Evolutionary conservation across 2,888 invertebrate species (phyloP).

Genomic region (Volucella inanis): DNA sequence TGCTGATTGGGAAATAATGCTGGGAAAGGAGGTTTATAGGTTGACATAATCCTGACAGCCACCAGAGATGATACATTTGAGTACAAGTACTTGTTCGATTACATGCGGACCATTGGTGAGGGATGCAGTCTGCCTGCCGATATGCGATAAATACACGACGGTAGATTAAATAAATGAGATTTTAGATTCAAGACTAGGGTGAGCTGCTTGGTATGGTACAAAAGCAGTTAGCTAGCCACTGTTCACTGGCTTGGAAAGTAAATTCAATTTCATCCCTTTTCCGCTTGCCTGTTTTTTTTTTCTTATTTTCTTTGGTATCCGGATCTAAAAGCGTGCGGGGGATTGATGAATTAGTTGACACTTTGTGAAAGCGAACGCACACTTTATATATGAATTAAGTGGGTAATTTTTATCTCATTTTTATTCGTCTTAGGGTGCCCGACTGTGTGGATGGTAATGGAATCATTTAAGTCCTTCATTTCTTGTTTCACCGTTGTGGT

Average conservation of each 20-base stretch:
- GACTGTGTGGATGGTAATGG: constrained; percentile 47
- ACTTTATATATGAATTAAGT: constrained; percentile 72
- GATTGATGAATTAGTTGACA: constrained; percentile 74
- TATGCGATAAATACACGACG: constrained; percentile 75
- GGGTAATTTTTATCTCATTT: constrained; percentile 72
- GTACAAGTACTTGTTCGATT: constrained; percentile 18
- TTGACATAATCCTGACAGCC: constrained; percentile 69
- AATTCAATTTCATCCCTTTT: constrained; percentile 79
- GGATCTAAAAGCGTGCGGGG: constrained; percentile 59
- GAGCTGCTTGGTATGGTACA: constrained; percentile 30
- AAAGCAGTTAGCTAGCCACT: constrained; percentile 49
- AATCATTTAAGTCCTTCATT: constrained; percentile 49
- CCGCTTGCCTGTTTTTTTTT: constrained; percentile 55
- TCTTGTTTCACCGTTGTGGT: constrained; percentile 27
- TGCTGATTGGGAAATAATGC: constrained; percentile 74
- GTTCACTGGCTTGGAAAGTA: constrained; percentile 79
- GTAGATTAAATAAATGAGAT: constrained; percentile 76
- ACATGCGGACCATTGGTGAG: constrained; percentile 42
- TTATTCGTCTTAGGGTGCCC: constrained; percentile 45
- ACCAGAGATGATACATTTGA: constrained; percentile 22
- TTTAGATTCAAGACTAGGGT: constrained; percentile 58
- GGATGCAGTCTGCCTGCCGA: constrained; percentile 76
- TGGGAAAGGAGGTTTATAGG: constrained; percentile 73
- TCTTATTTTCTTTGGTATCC: constrained; percentile 28
- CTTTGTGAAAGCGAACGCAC: constrained; percentile 65